phyloP scores from a whole-genome alignment of 2,113 vertebrate genomes.

The Cyprinus carpio region DNA sequence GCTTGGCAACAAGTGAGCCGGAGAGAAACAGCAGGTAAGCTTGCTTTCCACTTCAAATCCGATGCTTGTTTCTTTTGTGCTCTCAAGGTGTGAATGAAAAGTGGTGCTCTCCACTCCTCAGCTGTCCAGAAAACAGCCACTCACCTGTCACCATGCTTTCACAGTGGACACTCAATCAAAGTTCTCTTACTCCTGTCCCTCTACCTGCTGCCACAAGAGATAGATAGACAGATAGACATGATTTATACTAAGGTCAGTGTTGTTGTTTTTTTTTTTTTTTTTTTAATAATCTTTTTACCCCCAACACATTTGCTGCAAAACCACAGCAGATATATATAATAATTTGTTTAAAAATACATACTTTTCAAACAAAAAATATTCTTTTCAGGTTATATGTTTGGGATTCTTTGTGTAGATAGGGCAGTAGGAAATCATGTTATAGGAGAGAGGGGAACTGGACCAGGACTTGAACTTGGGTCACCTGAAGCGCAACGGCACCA shows the following conservation, averaged over 20 bases:
- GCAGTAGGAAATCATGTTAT: too few species aligned
- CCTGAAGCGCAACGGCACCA: too few species aligned
- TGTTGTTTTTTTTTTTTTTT: neutral
- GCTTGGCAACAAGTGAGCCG: neutral
- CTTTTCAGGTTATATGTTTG: too few species aligned
- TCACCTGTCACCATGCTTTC: conserved; percentile 10
- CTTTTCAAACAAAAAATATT: too few species aligned
- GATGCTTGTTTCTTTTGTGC: conserved; percentile 3
- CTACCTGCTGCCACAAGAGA: neutral
- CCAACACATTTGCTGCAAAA: neutral
- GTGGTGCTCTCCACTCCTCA: conserved; percentile 2
- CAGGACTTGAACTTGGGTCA: too few species aligned
- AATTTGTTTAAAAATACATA: too few species aligned
- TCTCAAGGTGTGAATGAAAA: conserved; percentile 3
- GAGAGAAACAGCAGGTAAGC: neutral
- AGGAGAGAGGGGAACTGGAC: too few species aligned
- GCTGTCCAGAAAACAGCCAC: neutral
- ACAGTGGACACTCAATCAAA: neutral
- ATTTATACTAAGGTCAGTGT: too few species aligned
- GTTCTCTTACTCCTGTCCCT: neutral
- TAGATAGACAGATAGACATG: neutral
- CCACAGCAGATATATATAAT: neutral
- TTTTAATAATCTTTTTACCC: neutral
- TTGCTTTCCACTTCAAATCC: neutral
- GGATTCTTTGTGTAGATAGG: too few species aligned